A percentile compares a stretch with the other conserved stretches of the same genome.
Evolutionary conservation across 2,888 invertebrate species (phyloP).

Genomic region (Drosophila recens): DNA sequence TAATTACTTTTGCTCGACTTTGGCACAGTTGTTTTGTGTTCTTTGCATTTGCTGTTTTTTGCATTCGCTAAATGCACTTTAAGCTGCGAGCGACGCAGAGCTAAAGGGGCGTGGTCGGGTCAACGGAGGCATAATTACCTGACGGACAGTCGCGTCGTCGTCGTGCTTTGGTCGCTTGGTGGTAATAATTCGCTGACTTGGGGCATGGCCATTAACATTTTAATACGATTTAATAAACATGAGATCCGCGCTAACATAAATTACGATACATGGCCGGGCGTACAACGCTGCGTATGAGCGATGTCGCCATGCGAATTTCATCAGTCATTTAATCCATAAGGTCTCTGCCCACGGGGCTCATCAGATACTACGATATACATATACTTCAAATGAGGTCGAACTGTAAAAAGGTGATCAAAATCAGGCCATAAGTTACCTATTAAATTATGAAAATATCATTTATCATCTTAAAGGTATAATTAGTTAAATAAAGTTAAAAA

Average conservation of each 20-base stretch:
- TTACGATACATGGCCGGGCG: constrained; percentile 50
- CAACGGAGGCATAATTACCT: constrained; percentile 78
- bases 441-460: neutral
- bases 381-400: neutral
- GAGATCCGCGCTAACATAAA: constrained; percentile 64
- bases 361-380: neutral
- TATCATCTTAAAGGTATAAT: neutral
- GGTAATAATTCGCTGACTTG: constrained; percentile 66
- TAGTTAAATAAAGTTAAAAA: neutral
- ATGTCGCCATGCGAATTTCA: constrained; percentile 61
- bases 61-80: constrained; percentile 72
- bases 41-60: constrained; percentile 37
- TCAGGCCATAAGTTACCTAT: neutral
- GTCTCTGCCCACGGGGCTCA: constrained; percentile 4
- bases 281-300: constrained; percentile 65
- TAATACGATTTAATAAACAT: constrained; percentile 74
- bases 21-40: constrained; percentile 35
- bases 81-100: constrained; percentile 30
- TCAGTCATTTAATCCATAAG: constrained; percentile 50
- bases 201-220: constrained; percentile 76
- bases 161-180: constrained; percentile 32
- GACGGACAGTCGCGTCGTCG: constrained; percentile 21
- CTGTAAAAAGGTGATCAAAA: neutral
- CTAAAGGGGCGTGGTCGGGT: constrained; percentile 55
- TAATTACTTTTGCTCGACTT: constrained; percentile 71